Percentiles rank a stretch among this genome's conserved stretches.
Conservation (phyloP, 2,113 vertebrate genomes). For the Atrichornis clamosus region DNA sequence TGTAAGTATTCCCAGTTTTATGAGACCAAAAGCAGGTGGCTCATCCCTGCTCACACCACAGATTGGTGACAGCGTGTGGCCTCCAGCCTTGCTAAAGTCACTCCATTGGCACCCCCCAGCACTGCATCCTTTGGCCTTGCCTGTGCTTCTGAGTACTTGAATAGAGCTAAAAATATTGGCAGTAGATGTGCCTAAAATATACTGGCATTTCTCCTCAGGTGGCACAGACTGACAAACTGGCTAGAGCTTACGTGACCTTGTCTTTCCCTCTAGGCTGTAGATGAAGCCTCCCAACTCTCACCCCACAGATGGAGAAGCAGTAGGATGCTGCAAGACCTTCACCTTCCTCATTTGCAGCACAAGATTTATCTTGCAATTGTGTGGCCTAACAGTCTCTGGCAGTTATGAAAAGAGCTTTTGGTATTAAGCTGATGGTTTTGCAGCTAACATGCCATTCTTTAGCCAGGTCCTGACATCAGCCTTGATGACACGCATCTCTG, state of each 20-base stretch:
- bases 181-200: neutral
- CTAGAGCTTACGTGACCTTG: rapidly evolving
- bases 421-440: neutral
- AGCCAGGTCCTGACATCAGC: constrained; percentile 7
- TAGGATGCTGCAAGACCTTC: neutral
- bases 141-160: neutral
- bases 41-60: neutral
- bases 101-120: neutral
- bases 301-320: neutral
- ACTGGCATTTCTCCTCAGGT: neutral
- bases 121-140: neutral
- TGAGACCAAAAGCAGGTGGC: neutral
- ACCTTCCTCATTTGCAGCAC: neutral
- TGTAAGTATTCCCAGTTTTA: neutral
- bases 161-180: neutral
- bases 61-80: neutral
- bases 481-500: neutral
- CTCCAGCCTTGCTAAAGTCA: neutral
- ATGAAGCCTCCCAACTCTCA: neutral
- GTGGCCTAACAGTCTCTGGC: neutral
- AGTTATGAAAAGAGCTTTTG: neutral
- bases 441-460: neutral
- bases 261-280: neutral
- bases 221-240: neutral
- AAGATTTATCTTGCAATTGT: neutral